Conservation (phyloP, 2,113 vertebrate genomes). For the Catharus minimus region DNA sequence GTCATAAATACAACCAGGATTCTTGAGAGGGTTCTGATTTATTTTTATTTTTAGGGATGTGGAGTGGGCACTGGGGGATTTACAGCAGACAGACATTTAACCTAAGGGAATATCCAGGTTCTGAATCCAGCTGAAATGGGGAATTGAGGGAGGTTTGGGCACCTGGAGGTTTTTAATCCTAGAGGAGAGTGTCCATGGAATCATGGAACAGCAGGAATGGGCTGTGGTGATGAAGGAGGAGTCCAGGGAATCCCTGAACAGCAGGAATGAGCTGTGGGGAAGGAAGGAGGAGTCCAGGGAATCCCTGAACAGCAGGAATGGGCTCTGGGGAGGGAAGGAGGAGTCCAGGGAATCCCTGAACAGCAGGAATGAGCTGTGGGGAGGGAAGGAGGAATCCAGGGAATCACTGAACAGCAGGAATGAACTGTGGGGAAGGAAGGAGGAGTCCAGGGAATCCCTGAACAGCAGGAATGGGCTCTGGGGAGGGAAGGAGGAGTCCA, state of each 20-base stretch:
- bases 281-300: background rate
- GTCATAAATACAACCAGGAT: background rate
- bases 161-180: background rate
- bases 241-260: fast-evolving
- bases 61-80: background rate
- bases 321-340: too few species aligned
- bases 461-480: fast-evolving
- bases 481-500: background rate
- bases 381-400: background rate
- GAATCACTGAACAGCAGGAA: fast-evolving
- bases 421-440: background rate
- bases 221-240: background rate
- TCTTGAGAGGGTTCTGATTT: background rate
- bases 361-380: fast-evolving
- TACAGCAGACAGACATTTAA: background rate
- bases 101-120: background rate
- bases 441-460: fast-evolving
- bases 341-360: fast-evolving
- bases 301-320: fast-evolving
- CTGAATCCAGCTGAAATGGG: background rate
- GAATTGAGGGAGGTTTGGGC: background rate
- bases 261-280: background rate
- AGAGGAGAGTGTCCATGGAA: background rate
- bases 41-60: fast-evolving
- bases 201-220: fast-evolving